A percentile compares a stretch with the other conserved stretches of the same genome.
Conservation (phyloP, 2,113 vertebrate species). For the Seriola rivoliana region DNA sequence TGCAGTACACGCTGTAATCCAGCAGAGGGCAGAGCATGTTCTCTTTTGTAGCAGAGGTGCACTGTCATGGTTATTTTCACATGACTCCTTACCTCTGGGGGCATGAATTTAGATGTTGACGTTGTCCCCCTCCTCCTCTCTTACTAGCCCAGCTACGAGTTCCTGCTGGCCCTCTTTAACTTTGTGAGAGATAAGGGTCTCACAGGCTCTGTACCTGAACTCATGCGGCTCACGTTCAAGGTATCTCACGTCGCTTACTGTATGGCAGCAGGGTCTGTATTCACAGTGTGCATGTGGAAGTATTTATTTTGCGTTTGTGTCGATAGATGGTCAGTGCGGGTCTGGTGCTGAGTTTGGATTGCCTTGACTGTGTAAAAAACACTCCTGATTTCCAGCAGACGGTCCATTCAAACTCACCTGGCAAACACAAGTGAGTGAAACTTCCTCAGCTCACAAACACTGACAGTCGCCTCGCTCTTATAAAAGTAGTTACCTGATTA, state of each 20-base stretch:
- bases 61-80: background rate
- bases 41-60: background rate
- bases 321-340: conserved; percentile 87
- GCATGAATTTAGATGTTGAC: background rate
- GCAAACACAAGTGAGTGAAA: conserved; percentile 85
- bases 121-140: background rate
- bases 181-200: conserved; percentile 84
- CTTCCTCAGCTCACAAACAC: background rate
- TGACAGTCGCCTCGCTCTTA: background rate
- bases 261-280: background rate
- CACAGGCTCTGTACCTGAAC: conserved; percentile 78
- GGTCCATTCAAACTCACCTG: conserved; percentile 78
- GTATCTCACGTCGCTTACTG: conserved; percentile 73
- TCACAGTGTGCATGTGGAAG: background rate
- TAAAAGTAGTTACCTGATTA: background rate
- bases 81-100: background rate
- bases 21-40: conserved; percentile 1
- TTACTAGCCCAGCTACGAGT: conserved; percentile 86
- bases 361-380: conserved; percentile 85
- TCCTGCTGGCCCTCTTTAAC: conserved; percentile 89
- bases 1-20: background rate
- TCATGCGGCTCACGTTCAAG: conserved; percentile 88
- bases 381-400: conserved; percentile 84
- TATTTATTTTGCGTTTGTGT: conserved; percentile 14
- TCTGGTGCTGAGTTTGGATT: conserved; percentile 84